These are phyloP conservation scores for Lasius fuliginosus DNA, from an alignment of 2,888 invertebrate species.

Conservation along the genomic window DNA sequence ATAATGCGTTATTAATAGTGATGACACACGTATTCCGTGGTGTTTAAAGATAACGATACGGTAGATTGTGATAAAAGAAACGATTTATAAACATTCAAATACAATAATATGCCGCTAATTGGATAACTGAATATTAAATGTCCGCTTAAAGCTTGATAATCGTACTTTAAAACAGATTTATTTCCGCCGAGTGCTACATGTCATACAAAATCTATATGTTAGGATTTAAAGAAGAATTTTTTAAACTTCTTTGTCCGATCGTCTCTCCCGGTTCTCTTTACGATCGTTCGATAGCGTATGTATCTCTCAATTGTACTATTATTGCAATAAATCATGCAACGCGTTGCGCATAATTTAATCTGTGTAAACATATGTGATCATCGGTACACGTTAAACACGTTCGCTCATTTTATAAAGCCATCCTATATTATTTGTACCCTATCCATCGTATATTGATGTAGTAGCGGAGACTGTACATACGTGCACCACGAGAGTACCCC, in stretches of 20 bases:
- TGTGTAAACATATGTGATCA: slow-evolving; percentile 65
- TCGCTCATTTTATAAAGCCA: slow-evolving; percentile 67
- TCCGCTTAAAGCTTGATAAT: slow-evolving; percentile 34
- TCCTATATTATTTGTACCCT: slow-evolving; percentile 75
- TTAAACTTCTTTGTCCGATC: slow-evolving; percentile 69
- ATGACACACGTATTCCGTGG: neutral
- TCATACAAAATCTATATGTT: slow-evolving; percentile 82
- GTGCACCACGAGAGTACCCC: neutral
- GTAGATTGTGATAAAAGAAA: neutral
- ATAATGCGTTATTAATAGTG: neutral
- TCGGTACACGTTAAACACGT: slow-evolving; percentile 58
- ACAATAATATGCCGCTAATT: neutral
- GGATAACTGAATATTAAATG: slow-evolving; percentile 19
- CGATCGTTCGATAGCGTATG: slow-evolving; percentile 67
- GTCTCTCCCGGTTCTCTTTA: slow-evolving; percentile 60
- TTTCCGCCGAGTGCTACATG: slow-evolving; percentile 77
- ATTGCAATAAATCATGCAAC: slow-evolving; percentile 77
- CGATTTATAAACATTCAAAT: neutral
- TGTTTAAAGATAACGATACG: neutral
- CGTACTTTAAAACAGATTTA: slow-evolving; percentile 82
- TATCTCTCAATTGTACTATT: slow-evolving; percentile 75
- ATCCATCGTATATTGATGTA: slow-evolving; percentile 68
- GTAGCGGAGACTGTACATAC: slow-evolving; percentile 62
- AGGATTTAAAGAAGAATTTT: slow-evolving; percentile 77
- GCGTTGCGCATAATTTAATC: slow-evolving; percentile 68